Evolutionary conservation across 2,113 vertebrate species (phyloP).

Genomic region (Cyprinodon brontotheroides): DNA sequence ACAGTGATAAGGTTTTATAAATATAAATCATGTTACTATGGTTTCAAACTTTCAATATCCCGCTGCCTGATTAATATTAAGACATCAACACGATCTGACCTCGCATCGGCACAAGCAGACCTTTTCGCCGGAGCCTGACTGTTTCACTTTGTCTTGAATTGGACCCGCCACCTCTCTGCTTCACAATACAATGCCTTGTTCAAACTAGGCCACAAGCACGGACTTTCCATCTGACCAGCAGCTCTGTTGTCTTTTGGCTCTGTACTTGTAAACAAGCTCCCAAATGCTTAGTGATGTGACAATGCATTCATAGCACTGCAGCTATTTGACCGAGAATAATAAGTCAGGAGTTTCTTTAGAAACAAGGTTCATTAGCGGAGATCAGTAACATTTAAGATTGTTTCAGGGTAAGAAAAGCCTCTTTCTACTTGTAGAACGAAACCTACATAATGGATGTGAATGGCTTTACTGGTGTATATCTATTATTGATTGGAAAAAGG

Average conservation of each 20-base stretch:
- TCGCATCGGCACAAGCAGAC: conserved; percentile 17
- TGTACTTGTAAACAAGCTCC: conserved; percentile 56
- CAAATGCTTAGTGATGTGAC: conserved; percentile 30
- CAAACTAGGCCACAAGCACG: conserved; percentile 66
- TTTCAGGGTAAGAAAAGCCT: neutral
- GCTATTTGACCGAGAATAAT: neutral
- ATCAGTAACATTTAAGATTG: neutral
- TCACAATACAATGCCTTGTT: conserved; percentile 70
- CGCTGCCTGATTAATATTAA: neutral
- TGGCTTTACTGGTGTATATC: neutral
- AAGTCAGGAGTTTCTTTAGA: neutral
- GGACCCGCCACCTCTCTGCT: conserved; percentile 33
- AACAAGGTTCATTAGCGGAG: too few species aligned
- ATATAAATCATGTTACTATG: neutral
- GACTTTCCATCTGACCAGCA: conserved; percentile 50
- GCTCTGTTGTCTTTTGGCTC: conserved; percentile 40
- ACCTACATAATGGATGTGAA: too few species aligned
- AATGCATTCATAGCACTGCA: neutral
- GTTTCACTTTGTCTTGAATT: conserved; percentile 54
- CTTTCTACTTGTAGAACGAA: neutral
- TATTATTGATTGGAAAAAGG: neutral
- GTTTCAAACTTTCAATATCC: neutral
- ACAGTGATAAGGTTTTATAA: too few species aligned
- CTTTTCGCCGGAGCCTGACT: conserved; percentile 38
- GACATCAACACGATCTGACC: neutral